Evolutionary conservation across 2,113 vertebrate species (phyloP), one percentile per base, ranked within the genome.

Genomic region (Panthera tigris): DNA sequence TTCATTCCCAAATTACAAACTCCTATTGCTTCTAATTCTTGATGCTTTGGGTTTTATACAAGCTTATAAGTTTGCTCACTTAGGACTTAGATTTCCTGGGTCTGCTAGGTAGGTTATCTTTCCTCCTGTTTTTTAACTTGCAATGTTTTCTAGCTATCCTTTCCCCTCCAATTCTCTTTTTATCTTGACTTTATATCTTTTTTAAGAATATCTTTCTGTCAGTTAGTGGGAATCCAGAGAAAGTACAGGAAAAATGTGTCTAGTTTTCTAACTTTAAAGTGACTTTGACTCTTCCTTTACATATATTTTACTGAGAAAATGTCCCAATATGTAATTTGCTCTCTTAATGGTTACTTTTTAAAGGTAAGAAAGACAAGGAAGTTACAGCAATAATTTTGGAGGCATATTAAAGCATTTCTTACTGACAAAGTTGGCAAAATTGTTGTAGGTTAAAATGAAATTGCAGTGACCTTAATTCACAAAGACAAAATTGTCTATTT

Each of bases 281-380:
- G 7, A 1, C 27, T 41, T 94, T 50, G 41, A 52, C 14, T 55
- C 36, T 79, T 83, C n/a, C 21, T 91, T 84, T 36, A 69, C 15
- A 4, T 93, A 31, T 29, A 90, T 95, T 95, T 93, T 74, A 88
- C 11, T 79, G 33, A 78, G 52, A 93, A 90, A 91, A 81, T 55
- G 63, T 52, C 45, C 41, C 31, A 65, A 41, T 23, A 27, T 50
- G 31, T 89, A 79, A 83, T 65, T 97, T 96, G 10, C 16, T 89
- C 74, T 84, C 61, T 78, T 86, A 84, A 61, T 63, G 39, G 52
- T 85, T 81, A 89, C 3, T 71, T 94, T 95, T 97, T 84, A 33
- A 88, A 82, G 65, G 41, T 48, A 76, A 94, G 10, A 33, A 69
- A 85, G 27, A 11, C 18, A 45, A 76, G 48, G 68, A 91, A 57